Evolutionary conservation across 1,140 invertebrate genomes (phyloP).

Genomic region (Leptestheria dahalacensis): DNA sequence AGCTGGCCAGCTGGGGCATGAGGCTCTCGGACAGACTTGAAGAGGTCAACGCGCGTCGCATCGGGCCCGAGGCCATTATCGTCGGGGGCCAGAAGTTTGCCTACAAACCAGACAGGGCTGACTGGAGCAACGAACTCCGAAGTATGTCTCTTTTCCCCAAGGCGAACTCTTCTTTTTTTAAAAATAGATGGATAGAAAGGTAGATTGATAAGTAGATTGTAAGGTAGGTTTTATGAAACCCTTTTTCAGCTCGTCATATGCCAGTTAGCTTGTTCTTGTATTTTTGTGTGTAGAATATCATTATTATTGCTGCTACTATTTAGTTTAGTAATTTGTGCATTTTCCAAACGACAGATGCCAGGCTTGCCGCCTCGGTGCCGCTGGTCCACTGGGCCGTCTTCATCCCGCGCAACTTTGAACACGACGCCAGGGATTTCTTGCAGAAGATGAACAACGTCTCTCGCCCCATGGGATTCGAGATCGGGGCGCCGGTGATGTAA

Average conservation of each 20-base stretch:
- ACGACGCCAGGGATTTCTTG: not conserved
- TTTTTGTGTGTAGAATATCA: too few relatives aligned
- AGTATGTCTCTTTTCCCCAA: slow-evolving; percentile 28
- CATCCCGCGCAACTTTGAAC: slow-evolving; percentile 1
- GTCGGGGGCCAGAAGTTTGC: slow-evolving; percentile 19
- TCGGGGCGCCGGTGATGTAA: too few relatives aligned
- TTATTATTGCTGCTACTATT: too few relatives aligned
- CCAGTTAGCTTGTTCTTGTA: too few relatives aligned
- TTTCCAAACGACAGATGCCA: too few relatives aligned
- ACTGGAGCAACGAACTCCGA: slow-evolving; percentile 47
- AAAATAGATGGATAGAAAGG: not conserved
- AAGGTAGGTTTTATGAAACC: too few relatives aligned
- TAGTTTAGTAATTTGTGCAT: too few relatives aligned
- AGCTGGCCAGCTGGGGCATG: slow-evolving; percentile 15
- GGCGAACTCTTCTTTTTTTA: too few relatives aligned
- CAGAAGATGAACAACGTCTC: too few relatives aligned
- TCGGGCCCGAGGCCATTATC: slow-evolving; percentile 3
- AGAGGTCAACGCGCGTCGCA: slow-evolving; percentile 7
- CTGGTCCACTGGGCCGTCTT: not conserved
- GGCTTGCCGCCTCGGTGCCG: not conserved
- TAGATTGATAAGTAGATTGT: too few relatives aligned
- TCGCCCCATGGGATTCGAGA: too few relatives aligned
- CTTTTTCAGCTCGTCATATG: too few relatives aligned
- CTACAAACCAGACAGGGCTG: slow-evolving; percentile 27
- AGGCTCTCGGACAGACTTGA: slow-evolving; percentile 7